Conservation (phyloP, 1,140 invertebrate species). For the Phthorimaea operculella region DNA sequence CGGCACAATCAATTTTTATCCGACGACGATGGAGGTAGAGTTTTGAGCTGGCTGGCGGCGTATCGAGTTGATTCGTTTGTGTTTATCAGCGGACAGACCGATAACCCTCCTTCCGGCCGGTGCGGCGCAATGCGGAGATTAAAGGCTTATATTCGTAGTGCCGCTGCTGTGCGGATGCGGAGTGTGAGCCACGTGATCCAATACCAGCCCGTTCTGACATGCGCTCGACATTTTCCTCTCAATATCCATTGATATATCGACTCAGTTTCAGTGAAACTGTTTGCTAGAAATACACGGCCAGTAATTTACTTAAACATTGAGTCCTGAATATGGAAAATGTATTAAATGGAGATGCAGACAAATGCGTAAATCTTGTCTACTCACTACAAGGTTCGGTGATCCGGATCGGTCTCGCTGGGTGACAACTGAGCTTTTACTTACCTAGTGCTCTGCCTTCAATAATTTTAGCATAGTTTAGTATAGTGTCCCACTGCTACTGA, state of each 20-base stretch:
- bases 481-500: too few relatives aligned
- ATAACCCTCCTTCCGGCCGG: conserved; percentile 59
- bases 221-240: conserved; percentile 22
- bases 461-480: too few relatives aligned
- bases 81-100: conserved; percentile 58
- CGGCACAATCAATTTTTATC: conserved; percentile 48
- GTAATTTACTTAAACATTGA: background rate
- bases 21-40: conserved; percentile 32
- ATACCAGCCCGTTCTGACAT: conserved; percentile 38
- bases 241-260: conserved; percentile 17
- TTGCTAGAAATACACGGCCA: background rate
- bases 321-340: conserved; percentile 27
- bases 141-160: conserved; percentile 55
- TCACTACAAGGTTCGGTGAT: conserved; percentile 48
- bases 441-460: too few relatives aligned
- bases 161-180: conserved; percentile 36
- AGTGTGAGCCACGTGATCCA: conserved; percentile 34
- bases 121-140: conserved; percentile 63
- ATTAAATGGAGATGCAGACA: conserved; percentile 46
- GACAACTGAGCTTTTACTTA: too few relatives aligned
- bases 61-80: conserved; percentile 49
- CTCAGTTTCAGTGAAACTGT: background rate
- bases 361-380: conserved; percentile 51
- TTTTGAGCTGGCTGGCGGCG: conserved; percentile 43
- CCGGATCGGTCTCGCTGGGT: conserved; percentile 33